These are phyloP conservation scores for Pseudonaja textilis DNA, from an alignment of 2,113 vertebrate genomes.

Conservation along the genomic window DNA sequence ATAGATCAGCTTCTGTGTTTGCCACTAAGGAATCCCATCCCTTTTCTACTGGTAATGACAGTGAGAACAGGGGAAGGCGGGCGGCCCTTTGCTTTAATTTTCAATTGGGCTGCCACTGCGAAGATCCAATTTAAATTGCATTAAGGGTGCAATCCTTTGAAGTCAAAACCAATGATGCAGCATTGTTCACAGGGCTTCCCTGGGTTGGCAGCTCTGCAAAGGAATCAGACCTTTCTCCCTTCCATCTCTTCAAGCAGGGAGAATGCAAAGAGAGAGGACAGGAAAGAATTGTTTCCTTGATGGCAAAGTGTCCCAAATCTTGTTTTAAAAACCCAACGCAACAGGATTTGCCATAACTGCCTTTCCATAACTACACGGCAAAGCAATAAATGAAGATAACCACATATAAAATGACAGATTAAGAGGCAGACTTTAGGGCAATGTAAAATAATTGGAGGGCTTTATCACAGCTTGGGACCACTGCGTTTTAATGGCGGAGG, in stretches of 20 bases:
- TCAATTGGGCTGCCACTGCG: slow-evolving; percentile 31
- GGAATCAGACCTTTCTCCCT: background rate
- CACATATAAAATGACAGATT: slow-evolving; percentile 46
- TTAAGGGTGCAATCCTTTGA: slow-evolving; percentile 12
- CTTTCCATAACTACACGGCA: slow-evolving; percentile 25
- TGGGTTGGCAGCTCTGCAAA: background rate
- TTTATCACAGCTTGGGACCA: slow-evolving; percentile 46
- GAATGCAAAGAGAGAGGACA: background rate
- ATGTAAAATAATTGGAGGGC: slow-evolving; percentile 56
- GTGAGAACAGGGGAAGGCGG: background rate
- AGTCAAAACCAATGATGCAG: slow-evolving; percentile 33
- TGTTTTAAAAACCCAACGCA: slow-evolving; percentile 32
- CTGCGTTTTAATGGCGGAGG: slow-evolving; percentile 46
- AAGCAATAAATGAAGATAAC: slow-evolving; percentile 49
- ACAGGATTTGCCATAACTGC: slow-evolving; percentile 29
- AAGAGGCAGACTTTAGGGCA: slow-evolving; percentile 39
- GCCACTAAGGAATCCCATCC: background rate
- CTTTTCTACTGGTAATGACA: slow-evolving; percentile 11
- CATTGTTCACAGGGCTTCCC: slow-evolving; percentile 21
- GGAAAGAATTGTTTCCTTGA: slow-evolving; percentile 3
- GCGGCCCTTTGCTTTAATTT: slow-evolving; percentile 35
- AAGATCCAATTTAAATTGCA: slow-evolving; percentile 17
- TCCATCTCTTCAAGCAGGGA: background rate
- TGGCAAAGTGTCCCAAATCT: background rate
- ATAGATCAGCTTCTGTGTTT: background rate